Conservation (phyloP, 1,140 invertebrate genomes). For the Marisa cornuarietis region DNA sequence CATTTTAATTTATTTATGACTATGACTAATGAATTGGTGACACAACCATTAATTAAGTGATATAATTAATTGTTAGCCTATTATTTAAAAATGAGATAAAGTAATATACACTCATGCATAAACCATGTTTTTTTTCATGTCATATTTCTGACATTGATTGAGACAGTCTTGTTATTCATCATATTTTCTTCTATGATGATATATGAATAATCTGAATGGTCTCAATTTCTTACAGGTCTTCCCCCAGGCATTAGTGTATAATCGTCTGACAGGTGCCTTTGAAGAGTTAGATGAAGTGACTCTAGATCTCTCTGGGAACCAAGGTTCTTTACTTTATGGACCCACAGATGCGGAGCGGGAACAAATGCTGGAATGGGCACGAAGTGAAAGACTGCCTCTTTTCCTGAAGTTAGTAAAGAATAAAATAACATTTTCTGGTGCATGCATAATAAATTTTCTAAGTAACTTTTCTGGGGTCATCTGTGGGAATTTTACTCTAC, state of each 20-base stretch:
- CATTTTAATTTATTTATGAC: too few species aligned
- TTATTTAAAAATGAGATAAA: too few species aligned
- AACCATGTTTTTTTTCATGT: too few species aligned
- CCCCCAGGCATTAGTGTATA: slow-evolving; percentile 58
- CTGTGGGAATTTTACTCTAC: too few species aligned
- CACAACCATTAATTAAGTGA: too few species aligned
- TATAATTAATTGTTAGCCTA: too few species aligned
- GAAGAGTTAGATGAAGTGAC: slow-evolving; percentile 47
- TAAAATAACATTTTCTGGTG: neutral
- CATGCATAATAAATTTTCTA: neutral
- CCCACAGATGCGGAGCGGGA: slow-evolving; percentile 60
- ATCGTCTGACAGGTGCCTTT: slow-evolving; percentile 63
- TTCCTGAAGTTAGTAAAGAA: slow-evolving; percentile 57
- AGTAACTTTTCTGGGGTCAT: neutral
- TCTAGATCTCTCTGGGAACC: slow-evolving; percentile 12
- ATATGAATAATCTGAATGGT: too few species aligned
- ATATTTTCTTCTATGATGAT: too few species aligned
- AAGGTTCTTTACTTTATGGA: slow-evolving; percentile 51
- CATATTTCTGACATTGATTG: too few species aligned
- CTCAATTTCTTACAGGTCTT: slow-evolving; percentile 52
- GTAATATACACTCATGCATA: too few species aligned
- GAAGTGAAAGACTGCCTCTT: slow-evolving; percentile 59
- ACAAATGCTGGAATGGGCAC: slow-evolving; percentile 61
- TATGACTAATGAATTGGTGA: too few species aligned
- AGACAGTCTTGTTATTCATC: too few species aligned